These are phyloP conservation scores for Emydoidea blandingii DNA, from an alignment of 2,797 vertebrate genomes.

Conservation along the genomic window DNA sequence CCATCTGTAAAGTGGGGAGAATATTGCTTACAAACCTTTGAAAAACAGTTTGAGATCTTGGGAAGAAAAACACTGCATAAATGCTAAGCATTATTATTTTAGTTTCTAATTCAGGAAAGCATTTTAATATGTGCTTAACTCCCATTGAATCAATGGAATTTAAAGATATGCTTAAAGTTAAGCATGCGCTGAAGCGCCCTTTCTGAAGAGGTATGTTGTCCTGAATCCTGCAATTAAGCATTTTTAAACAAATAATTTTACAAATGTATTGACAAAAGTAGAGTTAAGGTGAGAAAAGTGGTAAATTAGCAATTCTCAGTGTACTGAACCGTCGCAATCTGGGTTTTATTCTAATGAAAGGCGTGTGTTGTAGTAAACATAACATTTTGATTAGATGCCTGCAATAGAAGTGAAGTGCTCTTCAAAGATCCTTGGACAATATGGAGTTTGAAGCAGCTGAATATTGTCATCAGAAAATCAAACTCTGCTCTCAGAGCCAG, in stretches of 20 bases:
- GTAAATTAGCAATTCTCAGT: background rate
- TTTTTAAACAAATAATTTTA: background rate
- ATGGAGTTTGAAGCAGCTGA: background rate
- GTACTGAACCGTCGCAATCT: background rate
- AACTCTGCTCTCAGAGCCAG: constrained; percentile 17
- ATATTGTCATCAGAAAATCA: background rate
- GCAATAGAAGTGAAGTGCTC: constrained; percentile 23
- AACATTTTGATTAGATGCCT: constrained; percentile 42
- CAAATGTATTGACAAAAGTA: constrained; percentile 14
- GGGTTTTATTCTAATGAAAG: constrained; percentile 31
- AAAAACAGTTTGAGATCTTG: constrained; percentile 46
- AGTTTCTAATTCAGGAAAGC: constrained; percentile 65
- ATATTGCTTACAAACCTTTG: constrained; percentile 61
- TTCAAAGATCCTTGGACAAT: constrained; percentile 1
- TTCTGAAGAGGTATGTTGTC: constrained; percentile 36
- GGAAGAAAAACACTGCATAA: constrained; percentile 60
- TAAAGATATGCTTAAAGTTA: constrained; percentile 43
- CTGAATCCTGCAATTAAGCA: constrained; percentile 22
- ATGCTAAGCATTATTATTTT: constrained; percentile 60
- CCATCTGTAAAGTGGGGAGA: constrained; percentile 55
- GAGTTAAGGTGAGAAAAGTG: background rate
- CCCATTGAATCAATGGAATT: background rate
- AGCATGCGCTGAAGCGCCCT: constrained; percentile 28
- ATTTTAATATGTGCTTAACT: constrained; percentile 31
- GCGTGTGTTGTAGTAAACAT: constrained; percentile 3